Evolutionary conservation across 2,113 vertebrate species (phyloP), one percentile per base, ranked within the genome.

Genomic region (Pseudolaguvia tuberculata): DNA sequence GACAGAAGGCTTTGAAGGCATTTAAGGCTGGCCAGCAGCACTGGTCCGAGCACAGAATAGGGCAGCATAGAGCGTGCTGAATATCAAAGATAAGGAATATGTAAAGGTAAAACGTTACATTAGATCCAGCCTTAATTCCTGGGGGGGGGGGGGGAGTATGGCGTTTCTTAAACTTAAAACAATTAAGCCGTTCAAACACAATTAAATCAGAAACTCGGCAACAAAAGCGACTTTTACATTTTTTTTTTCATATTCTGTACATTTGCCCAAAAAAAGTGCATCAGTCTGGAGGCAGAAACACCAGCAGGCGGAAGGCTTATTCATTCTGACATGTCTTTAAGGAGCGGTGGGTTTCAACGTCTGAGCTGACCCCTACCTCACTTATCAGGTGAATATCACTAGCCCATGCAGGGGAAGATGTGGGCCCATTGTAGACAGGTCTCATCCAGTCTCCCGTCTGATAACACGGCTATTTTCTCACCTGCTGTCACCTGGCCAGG

Each of bases 1-100:
- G 93, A 93, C 88, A 83, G 77, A 87, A 82, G 82, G 84, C 86
- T 91, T 90, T 86, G 87, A 85, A 87, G 88, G 89, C 87, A 82
- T 89, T 92, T 89, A 89, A 88, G 91, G 90, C 73, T 81, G 79
- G 87, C 83, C 80, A 85, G 83, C 79, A 80, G 80, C 80, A 84
- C 81, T 83, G 81, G 81, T 84, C 84, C 81, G 83, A 89, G 88
- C 85, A 56, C 47, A 69, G 56, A 29, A 52, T 45, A 23, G 29
- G 27, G 57, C 45, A 51, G 59, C 57, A 62, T 57, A 21, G 56
- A 63, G 67, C 66, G 62, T 55, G 67, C 67, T 55, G 67, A 52
- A 31, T 20, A 72, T 15, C 45, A 61, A 23, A 58, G 68, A 65
- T 58, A 29, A 56, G 27, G 25, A 35, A 53, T 14, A 55, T 35